Conservation (phyloP, 2,888 invertebrate species). For the Caenorhabditis macrosperma region DNA sequence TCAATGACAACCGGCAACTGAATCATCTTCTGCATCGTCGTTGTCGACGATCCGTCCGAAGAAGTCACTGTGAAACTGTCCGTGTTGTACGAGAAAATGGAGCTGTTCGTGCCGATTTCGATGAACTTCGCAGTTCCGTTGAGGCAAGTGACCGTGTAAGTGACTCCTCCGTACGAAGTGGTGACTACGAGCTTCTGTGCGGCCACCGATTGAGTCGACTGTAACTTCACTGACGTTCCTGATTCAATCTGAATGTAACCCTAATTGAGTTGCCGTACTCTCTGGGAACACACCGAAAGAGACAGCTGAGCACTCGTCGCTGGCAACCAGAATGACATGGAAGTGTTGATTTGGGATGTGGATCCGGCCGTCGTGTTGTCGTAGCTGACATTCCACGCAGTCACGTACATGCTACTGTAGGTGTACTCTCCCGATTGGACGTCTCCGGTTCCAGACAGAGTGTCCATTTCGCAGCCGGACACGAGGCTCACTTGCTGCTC, state of each 20-base stretch:
- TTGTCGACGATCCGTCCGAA: conserved; percentile 37
- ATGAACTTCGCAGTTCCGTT: conserved; percentile 53
- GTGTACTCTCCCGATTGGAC: conserved; percentile 43
- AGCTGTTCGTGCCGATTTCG: conserved; percentile 19
- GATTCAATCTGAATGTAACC: conserved; percentile 22
- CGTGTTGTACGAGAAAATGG: conserved; percentile 48
- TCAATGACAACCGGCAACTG: conserved; percentile 58
- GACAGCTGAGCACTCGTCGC: conserved; percentile 12
- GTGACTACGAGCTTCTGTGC: conserved; percentile 9
- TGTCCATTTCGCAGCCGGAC: conserved; percentile 24
- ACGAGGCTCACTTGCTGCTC: conserved; percentile 16
- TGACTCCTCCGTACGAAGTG: conserved; percentile 34
- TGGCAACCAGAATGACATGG: conserved; percentile 48
- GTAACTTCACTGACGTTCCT: conserved; percentile 31
- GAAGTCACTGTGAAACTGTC: conserved; percentile 21
- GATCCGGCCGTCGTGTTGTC: conserved; percentile 26
- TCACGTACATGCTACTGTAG: conserved; percentile 42
- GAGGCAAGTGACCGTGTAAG: conserved; percentile 42
- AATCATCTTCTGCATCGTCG: conserved; percentile 25
- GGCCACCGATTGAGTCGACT: conserved; percentile 27
- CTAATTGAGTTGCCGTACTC: not conserved
- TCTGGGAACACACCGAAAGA: conserved; percentile 23
- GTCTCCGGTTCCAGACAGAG: conserved; percentile 22
- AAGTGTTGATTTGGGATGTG: conserved; percentile 37
- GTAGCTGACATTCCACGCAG: conserved; percentile 58